Conservation (phyloP, 2,888 invertebrate genomes). For the Volucella inanis region DNA sequence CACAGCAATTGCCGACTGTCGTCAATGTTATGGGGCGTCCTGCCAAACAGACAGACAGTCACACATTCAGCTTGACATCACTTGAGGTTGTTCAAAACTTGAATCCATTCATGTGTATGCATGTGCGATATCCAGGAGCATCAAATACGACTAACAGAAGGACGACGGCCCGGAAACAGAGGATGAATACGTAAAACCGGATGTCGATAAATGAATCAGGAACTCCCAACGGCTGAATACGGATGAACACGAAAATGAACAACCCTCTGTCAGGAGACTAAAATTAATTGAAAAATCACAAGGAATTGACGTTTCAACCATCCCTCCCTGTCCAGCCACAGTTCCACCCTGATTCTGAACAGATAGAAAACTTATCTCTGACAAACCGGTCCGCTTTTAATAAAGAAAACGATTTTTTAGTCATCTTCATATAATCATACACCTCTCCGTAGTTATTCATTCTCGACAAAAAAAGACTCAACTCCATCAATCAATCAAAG, state of each 20-base stretch:
- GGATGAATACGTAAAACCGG: slow-evolving; percentile 28
- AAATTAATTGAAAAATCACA: slow-evolving; percentile 52
- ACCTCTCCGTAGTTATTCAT: too few relatives aligned
- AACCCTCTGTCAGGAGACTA: neutral
- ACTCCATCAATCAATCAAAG: slow-evolving; percentile 19
- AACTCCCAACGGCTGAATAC: slow-evolving; percentile 34
- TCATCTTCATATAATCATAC: slow-evolving; percentile 1
- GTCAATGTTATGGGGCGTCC: neutral
- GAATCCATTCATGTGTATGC: neutral
- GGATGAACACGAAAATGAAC: neutral
- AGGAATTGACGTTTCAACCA: slow-evolving; percentile 7
- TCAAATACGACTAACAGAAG: neutral
- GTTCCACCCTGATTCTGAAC: too few relatives aligned
- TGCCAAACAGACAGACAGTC: neutral
- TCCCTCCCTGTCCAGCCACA: too few relatives aligned
- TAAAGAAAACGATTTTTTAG: neutral
- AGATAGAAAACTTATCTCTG: slow-evolving; percentile 10
- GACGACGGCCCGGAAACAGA: neutral
- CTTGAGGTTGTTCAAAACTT: neutral
- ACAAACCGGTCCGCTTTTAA: neutral
- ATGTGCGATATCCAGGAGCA: neutral
- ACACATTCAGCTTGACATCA: neutral
- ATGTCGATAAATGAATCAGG: slow-evolving; percentile 52
- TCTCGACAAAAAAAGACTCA: too few relatives aligned
- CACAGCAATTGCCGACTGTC: slow-evolving; percentile 31